These are phyloP conservation scores for Melanostoma mellinum DNA, from an alignment of 2,888 invertebrate genomes.

Conservation along the genomic window DNA sequence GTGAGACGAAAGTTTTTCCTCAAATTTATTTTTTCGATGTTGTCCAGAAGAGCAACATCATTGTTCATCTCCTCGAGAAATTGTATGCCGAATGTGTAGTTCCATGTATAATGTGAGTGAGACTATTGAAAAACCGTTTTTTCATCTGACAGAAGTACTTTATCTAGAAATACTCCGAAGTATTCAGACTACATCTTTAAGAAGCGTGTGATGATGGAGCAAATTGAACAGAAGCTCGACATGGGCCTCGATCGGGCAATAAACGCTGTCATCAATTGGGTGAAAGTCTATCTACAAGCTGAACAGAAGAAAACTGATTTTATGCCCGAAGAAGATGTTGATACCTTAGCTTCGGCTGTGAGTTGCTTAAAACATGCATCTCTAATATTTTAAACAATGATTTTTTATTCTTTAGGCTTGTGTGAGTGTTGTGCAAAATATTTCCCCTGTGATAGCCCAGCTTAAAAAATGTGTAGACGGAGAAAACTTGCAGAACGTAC, in stretches of 20 bases:
- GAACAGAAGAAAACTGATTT: slow-evolving; percentile 98
- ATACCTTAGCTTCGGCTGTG: slow-evolving; percentile 92
- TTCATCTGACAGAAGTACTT: slow-evolving; percentile 35
- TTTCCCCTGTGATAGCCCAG: slow-evolving; percentile 89
- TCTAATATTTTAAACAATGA: not conserved
- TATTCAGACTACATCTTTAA: slow-evolving; percentile 94
- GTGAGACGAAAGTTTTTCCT: slow-evolving; percentile 93
- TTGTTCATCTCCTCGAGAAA: slow-evolving; percentile 95
- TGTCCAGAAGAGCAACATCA: slow-evolving; percentile 95
- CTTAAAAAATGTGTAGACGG: slow-evolving; percentile 94
- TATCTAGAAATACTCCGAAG: slow-evolving; percentile 90
- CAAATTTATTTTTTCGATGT: slow-evolving; percentile 96
- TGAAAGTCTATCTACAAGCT: slow-evolving; percentile 92
- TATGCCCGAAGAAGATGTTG: slow-evolving; percentile 92
- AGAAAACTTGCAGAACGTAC: slow-evolving; percentile 92
- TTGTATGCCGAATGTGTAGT: slow-evolving; percentile 94
- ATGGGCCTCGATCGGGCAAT: slow-evolving; percentile 93
- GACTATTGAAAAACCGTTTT: not conserved
- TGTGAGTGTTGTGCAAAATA: slow-evolving; percentile 90
- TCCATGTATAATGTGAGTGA: slow-evolving; percentile 91
- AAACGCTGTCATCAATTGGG: slow-evolving; percentile 94
- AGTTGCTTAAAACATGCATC: slow-evolving; percentile 76
- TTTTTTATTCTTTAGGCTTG: slow-evolving; percentile 86
- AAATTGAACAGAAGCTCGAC: slow-evolving; percentile 95
- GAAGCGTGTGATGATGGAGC: slow-evolving; percentile 92